Percentiles rank a stretch among this genome's conserved stretches.
phyloP scores from a whole-genome alignment of 2,888 invertebrate species.

The Drosophila parthenogenetica region DNA sequence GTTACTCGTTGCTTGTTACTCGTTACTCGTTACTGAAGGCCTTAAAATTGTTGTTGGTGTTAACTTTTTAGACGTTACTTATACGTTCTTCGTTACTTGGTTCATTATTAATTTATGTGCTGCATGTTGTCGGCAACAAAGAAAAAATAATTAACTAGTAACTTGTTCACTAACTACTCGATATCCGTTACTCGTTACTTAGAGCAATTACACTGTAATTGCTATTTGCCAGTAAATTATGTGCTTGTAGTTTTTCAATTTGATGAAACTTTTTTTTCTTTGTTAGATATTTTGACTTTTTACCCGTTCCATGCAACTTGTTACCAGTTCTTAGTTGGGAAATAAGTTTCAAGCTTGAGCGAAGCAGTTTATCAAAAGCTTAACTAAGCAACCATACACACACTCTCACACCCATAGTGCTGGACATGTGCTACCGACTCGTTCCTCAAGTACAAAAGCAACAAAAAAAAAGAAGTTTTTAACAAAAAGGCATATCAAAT shows the following conservation, averaged over 20 bases:
- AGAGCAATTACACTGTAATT: too few species aligned
- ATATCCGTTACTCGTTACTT: background rate
- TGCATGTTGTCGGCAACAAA: too few species aligned
- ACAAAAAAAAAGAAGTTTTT: conserved; percentile 15
- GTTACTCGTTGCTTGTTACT: background rate
- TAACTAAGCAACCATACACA: conserved; percentile 57
- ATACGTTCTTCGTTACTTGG: background rate
- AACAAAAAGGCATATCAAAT: conserved; percentile 38
- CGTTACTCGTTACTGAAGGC: background rate
- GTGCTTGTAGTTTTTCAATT: background rate
- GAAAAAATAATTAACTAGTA: background rate
- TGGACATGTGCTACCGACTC: conserved; percentile 18
- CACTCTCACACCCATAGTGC: conserved; percentile 1
- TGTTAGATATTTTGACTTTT: background rate
- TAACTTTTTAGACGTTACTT: too few species aligned
- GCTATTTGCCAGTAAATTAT: background rate
- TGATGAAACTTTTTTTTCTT: background rate
- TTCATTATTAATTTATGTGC: too few species aligned
- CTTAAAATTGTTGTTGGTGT: too few species aligned
- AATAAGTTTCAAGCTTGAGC: conserved; percentile 34
- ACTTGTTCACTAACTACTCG: background rate
- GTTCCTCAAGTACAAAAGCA: conserved; percentile 5
- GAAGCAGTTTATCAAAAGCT: conserved; percentile 77
- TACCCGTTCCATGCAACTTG: background rate
- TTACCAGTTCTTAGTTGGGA: conserved; percentile 10